Evolutionary conservation across 1,140 invertebrate species (phyloP), one percentile per base, ranked within the genome.

Genomic region (Nomia melanderi): DNA sequence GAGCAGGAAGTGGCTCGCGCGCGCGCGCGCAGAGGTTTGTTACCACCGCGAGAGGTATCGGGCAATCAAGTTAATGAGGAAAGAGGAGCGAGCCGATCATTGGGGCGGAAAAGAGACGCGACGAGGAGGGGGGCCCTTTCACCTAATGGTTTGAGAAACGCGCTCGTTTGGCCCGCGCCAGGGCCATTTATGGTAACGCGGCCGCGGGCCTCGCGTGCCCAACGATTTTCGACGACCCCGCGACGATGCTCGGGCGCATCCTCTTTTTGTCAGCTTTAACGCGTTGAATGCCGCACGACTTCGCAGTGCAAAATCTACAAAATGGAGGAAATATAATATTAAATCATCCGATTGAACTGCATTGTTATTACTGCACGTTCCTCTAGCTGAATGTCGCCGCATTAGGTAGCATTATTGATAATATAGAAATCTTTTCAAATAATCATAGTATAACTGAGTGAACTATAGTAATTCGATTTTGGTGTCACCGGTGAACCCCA

Each of bases 91-190:
- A 29, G 14, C 17, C 53, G 65, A 50, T 31, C 20, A 17, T 56
- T n/a, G 41, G 39, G 25, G 73, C 14, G 66, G 14, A 33, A 62
- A 56, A 70, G 31, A 71, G 66, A 71, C 41, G 33, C n/a, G 9
- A 12, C 1, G 41, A 41, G 25, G 44, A 50, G 60, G 47, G 57
- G 60, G 69, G n/a, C n/a, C 69, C 76, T 78, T 78, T 78, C 69
- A 65, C 76, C 76, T 78, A 78, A 78, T 78, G 76, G 60, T 78
- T 73, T 72, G 67, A 77, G 75, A 77, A 77, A 77, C 67, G 33
- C 20, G 65, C 41, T 39, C 74, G 67, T 71, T 50, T 62, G 64
- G 67, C 57, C 64, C 41, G 44, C 47, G 50, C 59, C 56, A 17
- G 50, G 4, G 29, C 76, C 76, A 78, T 78, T 78, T 78, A 78